Base-by-base conservation (phyloP, 2,113 vertebrate genomes). In the Thymallus thymallus region DNA sequence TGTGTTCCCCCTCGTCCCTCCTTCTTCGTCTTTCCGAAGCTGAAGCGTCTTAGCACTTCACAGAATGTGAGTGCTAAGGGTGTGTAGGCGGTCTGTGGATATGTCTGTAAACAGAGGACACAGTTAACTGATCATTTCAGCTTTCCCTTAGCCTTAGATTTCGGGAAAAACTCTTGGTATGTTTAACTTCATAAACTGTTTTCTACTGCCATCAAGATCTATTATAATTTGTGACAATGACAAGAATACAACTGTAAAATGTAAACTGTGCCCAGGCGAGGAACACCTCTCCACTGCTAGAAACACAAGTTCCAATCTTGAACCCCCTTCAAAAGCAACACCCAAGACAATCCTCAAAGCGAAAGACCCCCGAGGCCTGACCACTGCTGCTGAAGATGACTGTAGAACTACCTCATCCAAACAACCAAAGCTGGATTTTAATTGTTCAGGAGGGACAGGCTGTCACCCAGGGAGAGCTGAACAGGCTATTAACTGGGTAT, bases 41-140 rank as follows among this genome's bases (percentile, higher is more conserved):
- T 70, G 16, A 46, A 35, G 35, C 60, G 69, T 66, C 56, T 61
- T 63, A 69, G 61, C 69, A 68, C 51, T 68, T 82, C 71, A 69
- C 66, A 76, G n/a, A 73, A 56, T 29, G 58, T 30, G 55, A 63
- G 68, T 1, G 63, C 45, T 73, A 68, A 83, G 68, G 41, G 30
- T 61, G 68, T 56, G 71, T 80, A 30, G 79, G 76, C 41, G 67
- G 63, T 24, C 24, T 51, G 16, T 65, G 32, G 48, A 65, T 67
- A 30, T 26, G 68, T 51, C 72, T 58, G 66, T 74, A 71, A 75
- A 74, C 41, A 18, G 41, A 61, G 18, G 46, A 72, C 58, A 61
- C 6, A 35, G 55, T 72, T 76, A 65, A 58, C 10, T 64, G 13
- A 46, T 76, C 35, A 73, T 73, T 65, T 64, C 29, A 30, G 56